These are phyloP conservation scores for Phymastichus coffea DNA, from an alignment of 1,140 invertebrate genomes.

Conservation along the genomic window DNA sequence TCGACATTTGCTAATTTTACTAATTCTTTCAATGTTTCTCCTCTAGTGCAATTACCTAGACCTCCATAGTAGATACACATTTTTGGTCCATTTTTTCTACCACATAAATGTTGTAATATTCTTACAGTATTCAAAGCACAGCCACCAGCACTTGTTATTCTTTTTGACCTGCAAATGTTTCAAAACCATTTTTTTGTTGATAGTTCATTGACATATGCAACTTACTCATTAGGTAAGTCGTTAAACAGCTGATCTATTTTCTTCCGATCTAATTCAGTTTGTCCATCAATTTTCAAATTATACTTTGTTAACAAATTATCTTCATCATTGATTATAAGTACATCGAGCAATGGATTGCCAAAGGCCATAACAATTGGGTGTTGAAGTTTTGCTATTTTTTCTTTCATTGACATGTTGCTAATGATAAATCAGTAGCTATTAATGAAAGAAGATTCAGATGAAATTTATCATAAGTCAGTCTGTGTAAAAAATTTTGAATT, in stretches of 20 bases:
- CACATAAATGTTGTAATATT: conserved; percentile 57
- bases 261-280: conserved; percentile 52
- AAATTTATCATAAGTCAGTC: background rate
- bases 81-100: conserved; percentile 37
- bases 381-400: conserved; percentile 29
- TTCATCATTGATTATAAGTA: conserved; percentile 57
- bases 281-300: conserved; percentile 54
- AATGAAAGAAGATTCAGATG: background rate
- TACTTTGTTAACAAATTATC: conserved; percentile 60
- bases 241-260: conserved; percentile 44
- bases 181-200: too few relatives aligned
- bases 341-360: conserved; percentile 68
- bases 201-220: conserved; percentile 13
- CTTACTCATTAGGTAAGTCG: conserved; percentile 42
- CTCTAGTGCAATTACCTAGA: conserved; percentile 55
- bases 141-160: conserved; percentile 51
- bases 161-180: conserved; percentile 35
- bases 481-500: background rate
- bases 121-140: conserved; percentile 58
- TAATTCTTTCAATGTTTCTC: conserved; percentile 46
- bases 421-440: too few relatives aligned
- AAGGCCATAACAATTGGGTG: conserved; percentile 53
- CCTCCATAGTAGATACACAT: conserved; percentile 51
- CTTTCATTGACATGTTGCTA: conserved; percentile 25
- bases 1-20: conserved; percentile 51